phyloP scores from a whole-genome alignment of 2,888 invertebrate genomes.

The Myathropa florea region DNA sequence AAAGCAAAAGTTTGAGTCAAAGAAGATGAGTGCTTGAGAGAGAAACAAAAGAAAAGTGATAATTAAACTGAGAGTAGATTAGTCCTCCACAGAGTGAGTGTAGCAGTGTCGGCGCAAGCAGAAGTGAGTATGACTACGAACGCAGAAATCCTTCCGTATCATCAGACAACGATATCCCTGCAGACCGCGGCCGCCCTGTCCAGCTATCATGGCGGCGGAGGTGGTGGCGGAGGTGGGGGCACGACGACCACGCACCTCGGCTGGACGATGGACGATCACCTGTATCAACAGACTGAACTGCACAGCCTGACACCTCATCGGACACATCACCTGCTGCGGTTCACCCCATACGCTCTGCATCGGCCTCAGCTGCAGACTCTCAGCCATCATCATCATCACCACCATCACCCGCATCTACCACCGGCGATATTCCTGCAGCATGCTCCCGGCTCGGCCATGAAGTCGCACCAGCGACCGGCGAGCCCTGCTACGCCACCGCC shows the following conservation, averaged over 20 bases:
- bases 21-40: slow-evolving; percentile 43
- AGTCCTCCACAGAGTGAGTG: slow-evolving; percentile 1
- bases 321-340: slow-evolving; percentile 80
- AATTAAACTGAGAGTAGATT: slow-evolving; percentile 48
- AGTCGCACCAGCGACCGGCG: slow-evolving; percentile 74
- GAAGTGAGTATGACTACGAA: slow-evolving; percentile 77
- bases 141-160: slow-evolving; percentile 79
- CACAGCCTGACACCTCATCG: slow-evolving; percentile 78
- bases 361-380: slow-evolving; percentile 82
- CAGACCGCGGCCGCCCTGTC: slow-evolving; percentile 79
- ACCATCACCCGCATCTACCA: slow-evolving; percentile 75
- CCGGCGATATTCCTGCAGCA: slow-evolving; percentile 63
- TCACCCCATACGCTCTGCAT: slow-evolving; percentile 85
- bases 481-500: slow-evolving; percentile 81
- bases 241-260: slow-evolving; percentile 74
- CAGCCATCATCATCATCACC: slow-evolving; percentile 77
- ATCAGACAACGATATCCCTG: slow-evolving; percentile 78
- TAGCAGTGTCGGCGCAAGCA: slow-evolving; percentile 7
- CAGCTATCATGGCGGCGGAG: slow-evolving; percentile 77
- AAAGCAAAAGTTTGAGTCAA: background rate
- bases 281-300: slow-evolving; percentile 80
- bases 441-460: slow-evolving; percentile 71
- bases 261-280: slow-evolving; percentile 76
- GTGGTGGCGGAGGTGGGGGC: slow-evolving; percentile 69
- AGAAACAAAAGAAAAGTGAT: background rate